Base-by-base conservation (phyloP, 2,113 vertebrate species). In the Mesitornis unicolor region DNA sequence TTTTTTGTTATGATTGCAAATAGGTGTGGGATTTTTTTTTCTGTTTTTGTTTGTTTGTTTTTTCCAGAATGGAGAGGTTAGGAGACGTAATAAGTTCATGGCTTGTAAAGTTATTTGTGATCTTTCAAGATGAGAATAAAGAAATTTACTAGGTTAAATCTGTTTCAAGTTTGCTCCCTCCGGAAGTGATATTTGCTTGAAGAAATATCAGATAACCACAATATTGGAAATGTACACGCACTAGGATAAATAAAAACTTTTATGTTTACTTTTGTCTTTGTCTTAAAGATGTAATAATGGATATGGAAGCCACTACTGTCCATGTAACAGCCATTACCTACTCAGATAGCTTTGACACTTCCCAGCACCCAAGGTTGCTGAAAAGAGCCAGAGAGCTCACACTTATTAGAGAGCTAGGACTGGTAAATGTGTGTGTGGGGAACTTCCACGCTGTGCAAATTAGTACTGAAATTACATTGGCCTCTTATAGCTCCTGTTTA, bases 361-460 rank as follows among this genome's bases (percentile, higher is more conserved):
- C 25, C 7, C 33, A 57, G 28, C 25, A 56, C 8, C 6, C 17
- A 50, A 13, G 12, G 5, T 13, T 61, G n/a, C 53, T 83, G 57
- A 64, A 73, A 69, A 69, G 45, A 45, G 13, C 10, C 19, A 36
- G 20, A 29, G 73, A 90, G 16, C 24, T 90, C 48, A 71, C 10
- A 59, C 5, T 22, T 78, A 24, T 71, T 70, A 79, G 57, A 90
- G 35, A 51, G n/a, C 45, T 70, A 36, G 47, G n/a, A 78, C 35
- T 1, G 5, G 53, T 53, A 88, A 71, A 51, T 56, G 15, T 33
- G 8, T 19, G 16, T 6, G 8, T 1, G 6, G 28, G 16, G 31
- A 84, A 47, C 38, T 61, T 84, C n/a, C 60, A 74, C 48, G 74
- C 65, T 92, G 82, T 47, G 82, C 29, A 87, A 93, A 93, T 90